Percentiles rank a stretch among this genome's conserved stretches.
Evolutionary conservation across 2,888 invertebrate genomes (phyloP).

Genomic region (Drosophila quinaria): DNA sequence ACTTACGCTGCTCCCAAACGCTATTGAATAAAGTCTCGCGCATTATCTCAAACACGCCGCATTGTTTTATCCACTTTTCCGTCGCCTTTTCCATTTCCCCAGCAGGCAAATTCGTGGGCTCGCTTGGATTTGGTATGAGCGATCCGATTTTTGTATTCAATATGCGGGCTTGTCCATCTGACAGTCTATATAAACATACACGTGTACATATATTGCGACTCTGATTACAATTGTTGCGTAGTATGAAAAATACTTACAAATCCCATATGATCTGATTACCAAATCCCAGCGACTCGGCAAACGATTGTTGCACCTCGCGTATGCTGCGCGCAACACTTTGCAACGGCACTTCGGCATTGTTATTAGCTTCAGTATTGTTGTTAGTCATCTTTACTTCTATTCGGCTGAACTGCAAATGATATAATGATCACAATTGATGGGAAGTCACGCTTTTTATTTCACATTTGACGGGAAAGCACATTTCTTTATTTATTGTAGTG

Average conservation of each 20-base stretch:
- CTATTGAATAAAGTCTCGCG: constrained; percentile 67
- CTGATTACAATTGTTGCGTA: background rate
- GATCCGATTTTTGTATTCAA: constrained; percentile 63
- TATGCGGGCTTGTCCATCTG: constrained; percentile 41
- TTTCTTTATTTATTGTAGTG: too few species aligned
- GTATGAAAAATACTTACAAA: constrained; percentile 49
- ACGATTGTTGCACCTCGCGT: constrained; percentile 71
- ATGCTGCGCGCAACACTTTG: constrained; percentile 36
- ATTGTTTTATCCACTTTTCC: constrained; percentile 8
- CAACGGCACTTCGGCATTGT: background rate
- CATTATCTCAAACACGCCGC: constrained; percentile 4
- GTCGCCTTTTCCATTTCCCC: background rate
- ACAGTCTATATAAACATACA: constrained; percentile 54
- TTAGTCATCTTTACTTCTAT: constrained; percentile 16
- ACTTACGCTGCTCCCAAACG: constrained; percentile 83
- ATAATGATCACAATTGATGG: constrained; percentile 10
- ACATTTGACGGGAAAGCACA: too few species aligned
- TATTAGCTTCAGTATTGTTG: background rate
- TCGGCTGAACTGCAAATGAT: background rate
- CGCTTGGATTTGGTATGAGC: constrained; percentile 66
- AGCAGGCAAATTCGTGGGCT: background rate
- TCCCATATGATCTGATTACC: constrained; percentile 75
- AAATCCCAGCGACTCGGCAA: constrained; percentile 73
- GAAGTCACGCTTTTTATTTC: constrained; percentile 15
- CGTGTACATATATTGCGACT: background rate